Percentiles rank a stretch among this genome's conserved stretches.
Conservation (phyloP, 1,140 invertebrate species). For the Sycophaga agraensis region DNA sequence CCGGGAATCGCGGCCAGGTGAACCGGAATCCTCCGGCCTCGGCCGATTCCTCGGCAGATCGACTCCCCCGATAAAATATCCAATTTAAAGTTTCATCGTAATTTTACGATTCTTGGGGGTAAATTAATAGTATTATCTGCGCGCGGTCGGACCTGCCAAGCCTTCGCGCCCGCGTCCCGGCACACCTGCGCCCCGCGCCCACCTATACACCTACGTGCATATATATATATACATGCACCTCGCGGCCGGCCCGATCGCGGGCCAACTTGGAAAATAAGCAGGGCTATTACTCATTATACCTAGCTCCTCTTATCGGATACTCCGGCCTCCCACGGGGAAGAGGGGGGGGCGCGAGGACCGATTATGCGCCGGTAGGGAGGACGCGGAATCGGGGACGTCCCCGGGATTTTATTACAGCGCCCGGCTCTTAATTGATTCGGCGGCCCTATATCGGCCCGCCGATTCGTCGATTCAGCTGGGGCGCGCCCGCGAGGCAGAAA, state of each 20-base stretch:
- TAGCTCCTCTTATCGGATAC: conserved; percentile 34
- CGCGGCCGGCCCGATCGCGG: too few species aligned
- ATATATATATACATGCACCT: too few species aligned
- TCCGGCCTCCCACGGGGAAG: neutral
- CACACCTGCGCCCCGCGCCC: neutral
- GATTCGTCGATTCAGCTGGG: too few species aligned
- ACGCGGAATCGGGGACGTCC: too few species aligned
- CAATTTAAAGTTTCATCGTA: conserved; percentile 57
- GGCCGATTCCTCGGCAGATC: conserved; percentile 5
- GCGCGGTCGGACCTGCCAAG: conserved; percentile 28
- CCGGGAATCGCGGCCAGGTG: too few species aligned
- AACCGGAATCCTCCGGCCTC: neutral
- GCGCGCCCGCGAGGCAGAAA: too few species aligned
- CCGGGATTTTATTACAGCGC: conserved; percentile 26
- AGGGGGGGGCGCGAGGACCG: too few species aligned
- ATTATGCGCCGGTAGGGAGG: too few species aligned
- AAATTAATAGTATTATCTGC: conserved; percentile 55
- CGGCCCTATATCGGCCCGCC: too few species aligned
- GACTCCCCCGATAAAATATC: conserved; percentile 49
- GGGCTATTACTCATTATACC: conserved; percentile 45
- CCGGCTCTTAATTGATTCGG: conserved; percentile 27
- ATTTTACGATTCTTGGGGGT: conserved; percentile 54
- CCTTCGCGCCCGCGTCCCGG: neutral
- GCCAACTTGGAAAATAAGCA: conserved; percentile 47
- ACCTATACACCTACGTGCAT: neutral